Evolutionary conservation across 2,888 invertebrate species (phyloP).

Genomic region (Xanthostigma xanthostigma): DNA sequence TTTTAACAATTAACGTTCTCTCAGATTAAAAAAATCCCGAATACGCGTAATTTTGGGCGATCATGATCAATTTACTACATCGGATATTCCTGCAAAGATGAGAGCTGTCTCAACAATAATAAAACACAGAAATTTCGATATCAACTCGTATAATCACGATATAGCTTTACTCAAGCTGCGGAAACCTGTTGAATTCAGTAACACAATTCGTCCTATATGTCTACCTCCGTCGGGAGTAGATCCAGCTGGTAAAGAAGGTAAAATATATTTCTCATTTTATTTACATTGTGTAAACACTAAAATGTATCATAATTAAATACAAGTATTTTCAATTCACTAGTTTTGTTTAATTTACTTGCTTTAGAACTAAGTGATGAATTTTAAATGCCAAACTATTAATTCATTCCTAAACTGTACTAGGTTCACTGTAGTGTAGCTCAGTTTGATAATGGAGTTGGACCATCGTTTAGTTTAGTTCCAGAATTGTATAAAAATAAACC

Average conservation of each 20-base stretch:
- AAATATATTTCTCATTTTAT: not conserved
- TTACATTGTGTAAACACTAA: not conserved
- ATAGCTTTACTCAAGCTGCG: conserved; percentile 63
- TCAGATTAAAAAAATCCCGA: conserved; percentile 60
- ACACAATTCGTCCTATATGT: conserved; percentile 63
- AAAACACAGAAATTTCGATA: conserved; percentile 68
- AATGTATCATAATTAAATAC: no score
- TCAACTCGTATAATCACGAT: conserved; percentile 75
- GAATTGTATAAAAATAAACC: no score
- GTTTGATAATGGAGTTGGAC: no score
- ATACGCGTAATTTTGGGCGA: conserved; percentile 73
- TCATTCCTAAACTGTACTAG: no score
- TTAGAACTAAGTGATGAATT: no score
- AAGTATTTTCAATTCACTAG: no score
- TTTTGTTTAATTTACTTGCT: no score
- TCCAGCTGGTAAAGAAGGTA: conserved; percentile 17
- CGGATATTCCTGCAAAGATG: conserved; percentile 67
- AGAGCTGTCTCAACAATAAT: conserved; percentile 64
- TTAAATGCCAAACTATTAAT: no score
- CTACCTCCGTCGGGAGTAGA: conserved; percentile 48
- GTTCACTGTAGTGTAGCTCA: no score
- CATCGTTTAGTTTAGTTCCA: no score
- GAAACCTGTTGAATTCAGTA: conserved; percentile 62
- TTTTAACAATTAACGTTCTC: conserved; percentile 14
- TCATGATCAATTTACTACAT: conserved; percentile 66